Conservation (phyloP, 2,888 invertebrate species). For the Cosmia pyralina region DNA sequence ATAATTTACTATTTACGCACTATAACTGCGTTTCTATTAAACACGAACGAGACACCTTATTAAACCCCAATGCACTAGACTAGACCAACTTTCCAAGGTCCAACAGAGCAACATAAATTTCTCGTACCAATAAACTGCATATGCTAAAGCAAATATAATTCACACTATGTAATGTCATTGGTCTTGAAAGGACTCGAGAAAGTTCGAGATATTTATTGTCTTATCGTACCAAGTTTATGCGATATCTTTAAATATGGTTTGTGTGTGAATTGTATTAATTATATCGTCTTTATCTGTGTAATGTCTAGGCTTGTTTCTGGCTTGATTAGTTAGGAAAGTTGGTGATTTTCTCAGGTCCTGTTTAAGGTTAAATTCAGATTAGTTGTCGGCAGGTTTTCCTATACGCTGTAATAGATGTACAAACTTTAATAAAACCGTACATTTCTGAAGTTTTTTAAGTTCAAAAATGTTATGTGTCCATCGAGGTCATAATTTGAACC, state of each 20-base stretch:
- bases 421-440: not conserved
- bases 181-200: slow-evolving; percentile 47
- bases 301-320: slow-evolving; percentile 27
- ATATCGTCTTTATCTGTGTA: slow-evolving; percentile 18
- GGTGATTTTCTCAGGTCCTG: slow-evolving; percentile 13
- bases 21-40: slow-evolving; percentile 23
- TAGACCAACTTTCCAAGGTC: slow-evolving; percentile 57
- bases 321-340: slow-evolving; percentile 19
- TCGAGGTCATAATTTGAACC: not conserved
- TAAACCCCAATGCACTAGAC: slow-evolving; percentile 34
- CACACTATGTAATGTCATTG: slow-evolving; percentile 52
- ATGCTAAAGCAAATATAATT: slow-evolving; percentile 51
- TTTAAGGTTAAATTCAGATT: not conserved
- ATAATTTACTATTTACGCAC: slow-evolving; percentile 19
- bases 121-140: slow-evolving; percentile 52
- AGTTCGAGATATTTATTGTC: slow-evolving; percentile 52
- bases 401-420: not conserved
- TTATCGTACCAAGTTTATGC: slow-evolving; percentile 46
- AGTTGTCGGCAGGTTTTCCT: no score
- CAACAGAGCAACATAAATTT: slow-evolving; percentile 40
- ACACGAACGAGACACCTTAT: slow-evolving; percentile 37
- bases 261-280: slow-evolving; percentile 48
- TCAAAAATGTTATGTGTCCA: not conserved
- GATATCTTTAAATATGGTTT: slow-evolving; percentile 38
- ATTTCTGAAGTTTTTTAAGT: not conserved